Conservation (phyloP, 2,113 vertebrate species). For the Calyptomena viridis region DNA sequence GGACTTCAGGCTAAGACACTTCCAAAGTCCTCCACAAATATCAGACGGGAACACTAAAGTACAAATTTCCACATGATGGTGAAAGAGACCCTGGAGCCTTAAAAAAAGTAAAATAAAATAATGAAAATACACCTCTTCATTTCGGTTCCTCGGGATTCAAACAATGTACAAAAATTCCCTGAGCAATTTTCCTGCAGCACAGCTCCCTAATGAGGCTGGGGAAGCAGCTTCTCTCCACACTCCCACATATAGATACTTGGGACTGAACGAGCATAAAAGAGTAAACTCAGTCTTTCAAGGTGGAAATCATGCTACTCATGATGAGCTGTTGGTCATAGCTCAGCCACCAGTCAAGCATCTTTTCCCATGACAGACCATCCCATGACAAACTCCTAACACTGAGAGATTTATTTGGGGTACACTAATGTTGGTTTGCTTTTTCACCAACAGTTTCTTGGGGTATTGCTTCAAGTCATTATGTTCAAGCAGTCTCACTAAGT, state of each 20-base stretch:
- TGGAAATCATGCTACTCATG: neutral
- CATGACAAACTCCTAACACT: neutral
- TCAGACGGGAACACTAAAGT: neutral
- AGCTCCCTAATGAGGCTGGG: conserved; percentile 56
- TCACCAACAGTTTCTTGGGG: neutral
- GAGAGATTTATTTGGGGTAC: neutral
- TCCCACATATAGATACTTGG: neutral
- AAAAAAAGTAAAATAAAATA: neutral
- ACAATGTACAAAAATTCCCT: conserved; percentile 39
- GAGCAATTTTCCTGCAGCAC: conserved; percentile 44
- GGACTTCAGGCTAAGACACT: neutral
- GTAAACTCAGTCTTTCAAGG: neutral
- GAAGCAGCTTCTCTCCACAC: neutral
- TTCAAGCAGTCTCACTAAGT: neutral
- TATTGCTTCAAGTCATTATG: neutral
- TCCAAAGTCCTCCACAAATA: neutral
- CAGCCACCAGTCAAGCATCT: neutral
- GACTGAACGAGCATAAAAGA: neutral
- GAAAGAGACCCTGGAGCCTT: neutral
- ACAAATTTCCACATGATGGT: neutral
- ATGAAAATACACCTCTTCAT: conserved; percentile 14
- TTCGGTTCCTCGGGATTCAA: conserved; percentile 18
- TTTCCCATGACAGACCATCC: neutral
- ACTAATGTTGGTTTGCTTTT: neutral
- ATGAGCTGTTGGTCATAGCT: neutral